Conservation (phyloP, 2,113 vertebrate species). For the Sylvietta virens region DNA sequence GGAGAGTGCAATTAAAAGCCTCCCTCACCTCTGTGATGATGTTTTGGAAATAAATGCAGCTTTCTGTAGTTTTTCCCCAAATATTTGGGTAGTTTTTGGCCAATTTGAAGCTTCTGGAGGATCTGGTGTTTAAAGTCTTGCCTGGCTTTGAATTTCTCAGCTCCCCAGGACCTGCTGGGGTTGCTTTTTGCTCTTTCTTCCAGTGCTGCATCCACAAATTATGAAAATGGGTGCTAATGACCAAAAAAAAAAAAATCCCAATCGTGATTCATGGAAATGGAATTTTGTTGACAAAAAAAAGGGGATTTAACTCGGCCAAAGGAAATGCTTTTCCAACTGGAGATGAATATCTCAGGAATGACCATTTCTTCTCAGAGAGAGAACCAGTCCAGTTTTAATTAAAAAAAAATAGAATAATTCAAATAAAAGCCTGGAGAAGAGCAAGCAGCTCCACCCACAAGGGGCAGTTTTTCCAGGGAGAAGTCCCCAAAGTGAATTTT, state of each 20-base stretch:
- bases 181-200: background rate
- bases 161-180: background rate
- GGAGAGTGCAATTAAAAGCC: background rate
- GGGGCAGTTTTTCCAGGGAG: background rate
- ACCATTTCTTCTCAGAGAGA: background rate
- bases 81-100: background rate
- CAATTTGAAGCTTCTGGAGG: background rate
- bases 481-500: background rate
- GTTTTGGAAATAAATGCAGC: background rate
- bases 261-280: constrained; percentile 40
- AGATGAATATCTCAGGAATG: constrained; percentile 27
- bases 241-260: background rate
- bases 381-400: background rate
- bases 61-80: background rate
- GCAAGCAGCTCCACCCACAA: background rate
- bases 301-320: constrained; percentile 10
- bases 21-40: background rate
- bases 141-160: background rate
- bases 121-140: background rate
- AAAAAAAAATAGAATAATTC: background rate
- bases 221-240: constrained; percentile 26
- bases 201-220: background rate
- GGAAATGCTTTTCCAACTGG: constrained; percentile 29
- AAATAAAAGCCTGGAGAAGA: background rate
- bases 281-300: constrained; percentile 39